A percentile compares a stretch with the other conserved stretches of the same genome.
Conservation (phyloP, 2,113 vertebrate species). For the Cichladusa arquata region DNA sequence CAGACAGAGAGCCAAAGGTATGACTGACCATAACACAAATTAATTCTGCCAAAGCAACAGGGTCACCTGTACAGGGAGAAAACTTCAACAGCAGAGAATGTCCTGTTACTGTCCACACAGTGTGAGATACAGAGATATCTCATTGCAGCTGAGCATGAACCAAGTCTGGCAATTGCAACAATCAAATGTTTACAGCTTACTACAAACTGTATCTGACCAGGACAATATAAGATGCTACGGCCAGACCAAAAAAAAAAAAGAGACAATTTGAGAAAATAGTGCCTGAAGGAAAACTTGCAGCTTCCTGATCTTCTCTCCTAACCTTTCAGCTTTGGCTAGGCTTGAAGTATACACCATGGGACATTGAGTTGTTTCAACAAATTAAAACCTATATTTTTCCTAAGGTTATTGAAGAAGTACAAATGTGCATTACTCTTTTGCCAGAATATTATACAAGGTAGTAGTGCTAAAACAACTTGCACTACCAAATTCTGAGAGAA, state of each 20-base stretch:
- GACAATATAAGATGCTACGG: background rate
- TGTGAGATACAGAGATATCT: rapidly evolving
- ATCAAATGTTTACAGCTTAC: background rate
- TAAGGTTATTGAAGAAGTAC: background rate
- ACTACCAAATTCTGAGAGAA: background rate
- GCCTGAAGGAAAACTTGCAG: background rate
- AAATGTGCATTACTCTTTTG: background rate
- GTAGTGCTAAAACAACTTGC: background rate
- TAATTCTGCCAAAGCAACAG: background rate
- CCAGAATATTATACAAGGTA: background rate
- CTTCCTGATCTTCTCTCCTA: background rate
- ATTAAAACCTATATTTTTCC: background rate
- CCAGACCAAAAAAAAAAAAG: background rate
- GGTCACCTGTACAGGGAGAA: background rate
- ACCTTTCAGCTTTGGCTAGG: background rate
- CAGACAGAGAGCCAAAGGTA: background rate
- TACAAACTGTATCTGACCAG: background rate
- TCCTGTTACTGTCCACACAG: background rate
- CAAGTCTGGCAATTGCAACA: background rate
- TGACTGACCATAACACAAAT: background rate
- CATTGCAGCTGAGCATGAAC: background rate
- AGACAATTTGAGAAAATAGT: background rate
- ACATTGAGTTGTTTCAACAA: background rate
- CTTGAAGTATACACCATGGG: background rate
- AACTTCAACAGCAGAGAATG: background rate